Conservation (phyloP, 2,113 vertebrate genomes). For the Gallinago jamesoni region DNA sequence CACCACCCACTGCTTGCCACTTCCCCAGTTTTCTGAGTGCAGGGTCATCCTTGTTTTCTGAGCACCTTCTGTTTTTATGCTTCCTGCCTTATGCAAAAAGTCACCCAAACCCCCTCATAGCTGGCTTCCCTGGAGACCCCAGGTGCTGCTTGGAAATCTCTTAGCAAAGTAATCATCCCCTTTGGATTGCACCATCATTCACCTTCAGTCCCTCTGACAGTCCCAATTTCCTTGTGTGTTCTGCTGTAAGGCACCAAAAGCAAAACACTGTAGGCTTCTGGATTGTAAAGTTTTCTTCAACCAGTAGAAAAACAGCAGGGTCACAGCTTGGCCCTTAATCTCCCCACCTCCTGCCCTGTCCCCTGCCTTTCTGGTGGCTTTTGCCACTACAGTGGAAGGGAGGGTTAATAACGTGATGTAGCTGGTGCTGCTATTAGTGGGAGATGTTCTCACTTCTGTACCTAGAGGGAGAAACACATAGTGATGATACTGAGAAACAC, state of each 20-base stretch:
- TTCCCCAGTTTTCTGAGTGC: background rate
- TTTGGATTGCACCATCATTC: conserved; percentile 35
- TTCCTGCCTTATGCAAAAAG: background rate
- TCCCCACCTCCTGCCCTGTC: background rate
- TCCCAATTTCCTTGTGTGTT: conserved; percentile 30
- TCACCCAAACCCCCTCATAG: background rate
- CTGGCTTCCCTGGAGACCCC: background rate
- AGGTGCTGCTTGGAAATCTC: conserved; percentile 26
- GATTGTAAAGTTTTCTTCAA: background rate
- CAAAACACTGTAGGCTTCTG: background rate
- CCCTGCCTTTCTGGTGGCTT: background rate
- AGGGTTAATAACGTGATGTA: background rate
- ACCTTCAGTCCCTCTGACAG: background rate
- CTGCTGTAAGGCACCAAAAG: background rate
- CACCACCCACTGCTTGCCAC: background rate
- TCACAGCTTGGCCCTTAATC: background rate
- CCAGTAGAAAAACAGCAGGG: background rate
- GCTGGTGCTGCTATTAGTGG: background rate
- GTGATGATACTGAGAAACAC: background rate
- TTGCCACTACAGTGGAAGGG: background rate
- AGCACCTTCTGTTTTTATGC: background rate
- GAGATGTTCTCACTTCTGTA: background rate
- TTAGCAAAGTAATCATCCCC: background rate
- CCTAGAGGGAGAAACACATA: background rate
- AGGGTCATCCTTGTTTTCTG: background rate